Conservation (phyloP, 1,140 invertebrate genomes). For the Watersipora subatra region DNA sequence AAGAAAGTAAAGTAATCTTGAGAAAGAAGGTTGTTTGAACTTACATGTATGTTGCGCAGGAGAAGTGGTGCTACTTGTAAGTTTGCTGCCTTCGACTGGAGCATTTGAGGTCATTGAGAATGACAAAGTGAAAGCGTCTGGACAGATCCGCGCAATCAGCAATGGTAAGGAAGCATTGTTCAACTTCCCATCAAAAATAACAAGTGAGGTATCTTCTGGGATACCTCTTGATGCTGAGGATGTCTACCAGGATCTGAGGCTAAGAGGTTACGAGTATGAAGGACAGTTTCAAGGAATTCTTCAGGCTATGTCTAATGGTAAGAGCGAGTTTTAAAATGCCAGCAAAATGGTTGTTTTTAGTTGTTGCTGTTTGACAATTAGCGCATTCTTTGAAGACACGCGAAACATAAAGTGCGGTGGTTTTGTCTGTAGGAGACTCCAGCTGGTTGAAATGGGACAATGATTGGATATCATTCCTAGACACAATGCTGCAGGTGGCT, state of each 20-base stretch:
- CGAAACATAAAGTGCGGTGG: too few species aligned
- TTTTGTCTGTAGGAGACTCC: constrained; percentile 17
- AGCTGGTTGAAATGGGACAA: constrained; percentile 54
- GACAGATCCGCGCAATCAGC: constrained; percentile 14
- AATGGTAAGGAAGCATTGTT: too few species aligned
- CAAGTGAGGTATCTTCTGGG: too few species aligned
- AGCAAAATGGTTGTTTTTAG: too few species aligned
- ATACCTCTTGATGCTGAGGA: constrained; percentile 57
- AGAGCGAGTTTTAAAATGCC: too few species aligned
- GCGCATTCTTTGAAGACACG: too few species aligned
- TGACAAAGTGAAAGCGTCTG: constrained; percentile 58
- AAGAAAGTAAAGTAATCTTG: too few species aligned
- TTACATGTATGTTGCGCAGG: too few species aligned
- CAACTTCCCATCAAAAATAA: too few species aligned
- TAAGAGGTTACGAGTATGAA: constrained; percentile 84
- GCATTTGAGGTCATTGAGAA: constrained; percentile 85
- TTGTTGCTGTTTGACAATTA: too few species aligned
- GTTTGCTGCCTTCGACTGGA: constrained; percentile 70
- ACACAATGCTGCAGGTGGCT: constrained; percentile 83
- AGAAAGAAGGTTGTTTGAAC: too few species aligned
- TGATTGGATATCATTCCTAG: constrained; percentile 85
- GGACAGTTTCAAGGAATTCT: constrained; percentile 63
- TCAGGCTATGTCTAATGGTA: too few species aligned
- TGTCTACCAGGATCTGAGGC: constrained; percentile 80
- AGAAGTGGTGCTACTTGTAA: constrained; percentile 69